Base-by-base conservation (phyloP, 2,797 vertebrate species). In the Schizothorax lantsangensis region DNA sequence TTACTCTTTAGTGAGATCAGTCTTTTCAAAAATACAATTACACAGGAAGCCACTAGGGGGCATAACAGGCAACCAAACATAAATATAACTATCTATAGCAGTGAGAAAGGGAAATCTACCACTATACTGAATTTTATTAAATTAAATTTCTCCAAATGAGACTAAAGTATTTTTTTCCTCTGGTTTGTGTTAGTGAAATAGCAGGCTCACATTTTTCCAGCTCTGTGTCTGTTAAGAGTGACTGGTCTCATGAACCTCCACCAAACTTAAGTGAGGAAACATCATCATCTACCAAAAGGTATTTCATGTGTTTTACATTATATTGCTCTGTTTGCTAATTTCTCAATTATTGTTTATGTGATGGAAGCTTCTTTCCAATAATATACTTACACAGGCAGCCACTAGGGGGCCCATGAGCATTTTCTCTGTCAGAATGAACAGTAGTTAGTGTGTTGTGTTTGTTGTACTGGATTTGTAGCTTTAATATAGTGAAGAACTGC, bases 181-280 rank as follows among this genome's bases (percentile, higher is more conserved):
- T 59, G 33, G 1, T 40, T 6, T 40, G 19, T 77, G 15, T 43
- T 62, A 59, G 36, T 59, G 52, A 14, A 78, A 78, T 5, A 7
- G 36, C 10, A 23, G 19, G 6, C 4, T 77, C 74, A 54, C 0
- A 4, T 54, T 17, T 54, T 30, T 75, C 7, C 45, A 75, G 62
- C 26, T 5, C 26, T 64, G 12, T 64, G n/a, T 64, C 26, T 64
- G 4, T 30, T 0, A 64, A 64, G 4, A 64, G 26, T 64, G 62
- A 64, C 5, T 0, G 2, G 5, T 64, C 62, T 30, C 0, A 0
- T 12, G 0, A 15, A 0, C 0, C 0, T 6, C 62, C 62, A 64
- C 62, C n/a, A 6, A 0, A 5, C 2, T 6, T 64, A 64, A 15
- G 26, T 64, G 62, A 30, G 62, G 5, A 64, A 64, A 64, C 62